Conservation (phyloP, 2,113 vertebrate species). For the Nannobrachium achirus region DNA sequence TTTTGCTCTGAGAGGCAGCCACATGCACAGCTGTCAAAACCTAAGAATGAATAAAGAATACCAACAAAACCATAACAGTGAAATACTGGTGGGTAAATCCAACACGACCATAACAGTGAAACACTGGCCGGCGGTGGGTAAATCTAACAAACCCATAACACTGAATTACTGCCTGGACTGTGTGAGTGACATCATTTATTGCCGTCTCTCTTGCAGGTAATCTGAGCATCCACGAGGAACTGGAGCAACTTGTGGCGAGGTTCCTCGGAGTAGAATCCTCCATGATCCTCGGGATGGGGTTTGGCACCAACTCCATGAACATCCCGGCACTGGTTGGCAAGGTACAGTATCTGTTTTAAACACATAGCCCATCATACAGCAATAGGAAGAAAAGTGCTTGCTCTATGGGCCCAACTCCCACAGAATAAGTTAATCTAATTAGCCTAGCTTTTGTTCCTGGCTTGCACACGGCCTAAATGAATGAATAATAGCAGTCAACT, state of each 20-base stretch:
- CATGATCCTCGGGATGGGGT: conserved; percentile 93
- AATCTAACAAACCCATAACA: neutral
- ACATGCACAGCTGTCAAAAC: conserved; percentile 29
- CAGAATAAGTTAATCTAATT: conserved; percentile 50
- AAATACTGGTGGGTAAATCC: no score
- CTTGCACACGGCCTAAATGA: conserved; percentile 52
- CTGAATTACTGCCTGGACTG: neutral
- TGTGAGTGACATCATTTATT: neutral
- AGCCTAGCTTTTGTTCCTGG: conserved; percentile 50
- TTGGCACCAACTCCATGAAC: conserved; percentile 94
- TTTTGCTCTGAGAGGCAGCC: conserved; percentile 25
- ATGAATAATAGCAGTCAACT: conserved; percentile 51
- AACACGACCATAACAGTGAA: no score
- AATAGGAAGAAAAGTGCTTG: neutral
- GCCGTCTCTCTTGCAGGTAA: conserved; percentile 78
- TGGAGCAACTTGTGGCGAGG: conserved; percentile 86
- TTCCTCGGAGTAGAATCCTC: conserved; percentile 89
- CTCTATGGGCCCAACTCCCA: conserved; percentile 9
- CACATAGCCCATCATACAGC: neutral
- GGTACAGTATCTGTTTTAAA: conserved; percentile 75
- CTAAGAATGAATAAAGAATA: conserved; percentile 31
- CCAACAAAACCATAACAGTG: neutral
- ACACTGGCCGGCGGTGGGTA: neutral
- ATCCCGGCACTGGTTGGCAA: conserved; percentile 93
- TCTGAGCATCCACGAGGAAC: conserved; percentile 85